Conservation (phyloP, 2,797 vertebrate species). For the Forpus xanthops region DNA sequence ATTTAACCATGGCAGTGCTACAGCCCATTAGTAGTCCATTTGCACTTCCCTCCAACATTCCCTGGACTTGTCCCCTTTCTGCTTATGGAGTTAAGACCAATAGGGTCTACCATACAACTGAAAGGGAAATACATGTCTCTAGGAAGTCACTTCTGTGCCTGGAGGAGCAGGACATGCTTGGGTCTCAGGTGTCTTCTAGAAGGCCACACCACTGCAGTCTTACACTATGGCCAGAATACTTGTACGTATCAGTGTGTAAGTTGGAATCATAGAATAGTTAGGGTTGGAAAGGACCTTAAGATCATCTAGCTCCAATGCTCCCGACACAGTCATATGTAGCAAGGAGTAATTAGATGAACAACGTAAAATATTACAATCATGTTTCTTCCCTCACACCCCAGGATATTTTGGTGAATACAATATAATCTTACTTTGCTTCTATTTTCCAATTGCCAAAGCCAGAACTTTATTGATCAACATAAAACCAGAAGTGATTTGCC, state of each 20-base stretch:
- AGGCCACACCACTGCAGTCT: background rate
- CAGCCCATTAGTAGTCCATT: background rate
- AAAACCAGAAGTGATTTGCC: background rate
- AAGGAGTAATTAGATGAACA: background rate
- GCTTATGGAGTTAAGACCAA: rapidly evolving
- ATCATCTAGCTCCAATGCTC: background rate
- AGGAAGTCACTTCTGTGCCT: background rate
- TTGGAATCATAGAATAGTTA: background rate
- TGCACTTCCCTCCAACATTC: background rate
- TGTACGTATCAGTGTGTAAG: too few relatives aligned
- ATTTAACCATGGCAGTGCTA: background rate
- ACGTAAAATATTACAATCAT: rapidly evolving
- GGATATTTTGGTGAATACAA: background rate
- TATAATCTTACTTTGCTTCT: background rate
- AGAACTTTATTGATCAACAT: background rate
- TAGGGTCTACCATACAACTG: background rate
- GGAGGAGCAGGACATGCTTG: background rate
- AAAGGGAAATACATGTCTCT: background rate
- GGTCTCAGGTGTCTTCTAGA: background rate
- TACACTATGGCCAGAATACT: background rate
- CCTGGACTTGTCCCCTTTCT: background rate
- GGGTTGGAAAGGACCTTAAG: background rate
- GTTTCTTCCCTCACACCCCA: background rate
- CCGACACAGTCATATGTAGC: background rate
- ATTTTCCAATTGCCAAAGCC: background rate